Conservation (phyloP, 2,888 invertebrate species). For the Tetranychus truncatus region DNA sequence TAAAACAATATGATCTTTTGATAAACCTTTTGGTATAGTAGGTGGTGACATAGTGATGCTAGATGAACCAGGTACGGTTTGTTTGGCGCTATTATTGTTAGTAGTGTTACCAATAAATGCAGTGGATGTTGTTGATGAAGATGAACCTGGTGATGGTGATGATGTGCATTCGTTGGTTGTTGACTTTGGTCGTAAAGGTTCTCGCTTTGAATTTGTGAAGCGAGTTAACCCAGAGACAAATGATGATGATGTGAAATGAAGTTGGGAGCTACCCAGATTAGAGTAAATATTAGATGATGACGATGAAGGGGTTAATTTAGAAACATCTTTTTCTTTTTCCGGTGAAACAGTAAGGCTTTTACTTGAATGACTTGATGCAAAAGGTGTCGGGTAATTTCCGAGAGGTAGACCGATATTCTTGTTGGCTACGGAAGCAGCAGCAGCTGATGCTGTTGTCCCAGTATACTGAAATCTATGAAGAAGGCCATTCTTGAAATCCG, state of each 20-base stretch:
- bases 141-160: not conserved
- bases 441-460: not conserved
- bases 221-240: constrained; percentile 1
- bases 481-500: not conserved
- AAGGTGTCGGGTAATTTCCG: not conserved
- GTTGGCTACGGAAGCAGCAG: not conserved
- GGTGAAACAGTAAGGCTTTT: constrained; percentile 7
- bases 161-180: constrained; percentile 8
- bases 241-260: not conserved
- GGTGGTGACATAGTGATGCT: not conserved
- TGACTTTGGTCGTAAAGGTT: constrained; percentile 7
- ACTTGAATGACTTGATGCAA: not conserved
- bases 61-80: not conserved
- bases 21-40: not conserved
- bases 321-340: not conserved
- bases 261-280: constrained; percentile 2
- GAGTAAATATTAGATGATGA: constrained; percentile 9
- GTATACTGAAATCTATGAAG: not conserved
- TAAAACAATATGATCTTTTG: constrained; percentile 1
- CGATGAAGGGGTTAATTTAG: constrained; percentile 2
- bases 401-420: constrained; percentile 9
- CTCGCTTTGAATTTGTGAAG: not conserved
- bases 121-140: not conserved
- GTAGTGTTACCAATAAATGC: not conserved
- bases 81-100: not conserved